These are phyloP conservation scores for Phataginus tetradactyla DNA, from an alignment of 2,797 vertebrate genomes.

Conservation along the genomic window DNA sequence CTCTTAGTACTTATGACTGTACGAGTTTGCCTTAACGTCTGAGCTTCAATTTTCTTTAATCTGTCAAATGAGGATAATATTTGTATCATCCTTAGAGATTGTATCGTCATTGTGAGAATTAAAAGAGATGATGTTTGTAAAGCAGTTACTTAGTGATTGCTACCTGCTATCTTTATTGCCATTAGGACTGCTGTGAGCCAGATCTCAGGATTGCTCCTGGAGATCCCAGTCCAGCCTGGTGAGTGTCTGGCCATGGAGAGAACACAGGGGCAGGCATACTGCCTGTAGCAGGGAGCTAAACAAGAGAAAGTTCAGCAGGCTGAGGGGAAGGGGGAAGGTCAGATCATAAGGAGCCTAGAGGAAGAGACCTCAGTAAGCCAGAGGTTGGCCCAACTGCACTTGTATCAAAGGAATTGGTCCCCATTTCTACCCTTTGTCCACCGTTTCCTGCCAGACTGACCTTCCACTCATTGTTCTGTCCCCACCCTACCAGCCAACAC, in stretches of 20 bases:
- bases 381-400: background rate
- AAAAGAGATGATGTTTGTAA: background rate
- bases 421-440: background rate
- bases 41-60: conserved; percentile 6
- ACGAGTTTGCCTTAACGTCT: background rate
- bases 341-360: background rate
- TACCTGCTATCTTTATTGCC: conserved; percentile 24
- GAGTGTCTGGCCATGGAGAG: conserved; percentile 46
- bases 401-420: background rate
- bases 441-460: background rate
- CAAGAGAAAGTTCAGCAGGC: background rate
- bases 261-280: background rate
- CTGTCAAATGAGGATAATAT: background rate
- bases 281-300: background rate
- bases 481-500: background rate
- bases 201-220: conserved; percentile 32
- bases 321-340: background rate
- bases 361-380: background rate
- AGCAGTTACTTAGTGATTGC: conserved; percentile 41
- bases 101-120: background rate
- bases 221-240: conserved; percentile 66
- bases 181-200: conserved; percentile 69
- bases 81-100: background rate
- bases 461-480: background rate
- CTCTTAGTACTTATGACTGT: background rate